Evolutionary conservation across 2,888 invertebrate species (phyloP).

Genomic region (Orgyia antiqua): DNA sequence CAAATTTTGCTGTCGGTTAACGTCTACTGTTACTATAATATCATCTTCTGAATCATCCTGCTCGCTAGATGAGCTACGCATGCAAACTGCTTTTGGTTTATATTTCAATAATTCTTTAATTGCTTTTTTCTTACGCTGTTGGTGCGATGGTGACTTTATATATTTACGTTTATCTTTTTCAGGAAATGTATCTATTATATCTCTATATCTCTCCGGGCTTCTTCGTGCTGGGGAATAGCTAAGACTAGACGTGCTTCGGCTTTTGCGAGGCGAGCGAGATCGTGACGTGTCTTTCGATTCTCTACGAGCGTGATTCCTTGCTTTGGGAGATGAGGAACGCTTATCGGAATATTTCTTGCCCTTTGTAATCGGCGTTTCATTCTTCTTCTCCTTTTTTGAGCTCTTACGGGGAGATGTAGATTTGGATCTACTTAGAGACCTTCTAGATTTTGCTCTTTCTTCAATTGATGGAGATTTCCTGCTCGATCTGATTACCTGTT

Average conservation of each 20-base stretch:
- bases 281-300: conserved; percentile 37
- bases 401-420: conserved; percentile 41
- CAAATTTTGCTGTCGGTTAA: conserved; percentile 71
- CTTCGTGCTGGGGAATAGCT: conserved; percentile 84
- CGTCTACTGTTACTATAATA: conserved; percentile 69
- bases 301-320: conserved; percentile 28
- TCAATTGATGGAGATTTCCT: conserved; percentile 42
- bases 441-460: conserved; percentile 22
- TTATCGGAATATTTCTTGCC: conserved; percentile 37
- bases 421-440: conserved; percentile 41
- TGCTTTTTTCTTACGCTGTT: conserved; percentile 45
- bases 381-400: conserved; percentile 43
- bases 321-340: conserved; percentile 34
- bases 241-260: conserved; percentile 75
- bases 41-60: conserved; percentile 77
- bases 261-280: conserved; percentile 50
- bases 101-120: conserved; percentile 34
- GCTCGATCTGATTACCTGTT: conserved; percentile 30
- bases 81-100: conserved; percentile 70
- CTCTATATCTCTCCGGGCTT: conserved; percentile 83
- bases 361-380: conserved; percentile 38
- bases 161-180: conserved; percentile 76
- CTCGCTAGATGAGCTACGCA: conserved; percentile 79
- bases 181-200: conserved; percentile 78
- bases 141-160: conserved; percentile 60